Percentiles rank a stretch among this genome's conserved stretches.
These are phyloP conservation scores for Ormyrus labotus DNA, from an alignment of 2,888 invertebrate species.

Conservation along the genomic window DNA sequence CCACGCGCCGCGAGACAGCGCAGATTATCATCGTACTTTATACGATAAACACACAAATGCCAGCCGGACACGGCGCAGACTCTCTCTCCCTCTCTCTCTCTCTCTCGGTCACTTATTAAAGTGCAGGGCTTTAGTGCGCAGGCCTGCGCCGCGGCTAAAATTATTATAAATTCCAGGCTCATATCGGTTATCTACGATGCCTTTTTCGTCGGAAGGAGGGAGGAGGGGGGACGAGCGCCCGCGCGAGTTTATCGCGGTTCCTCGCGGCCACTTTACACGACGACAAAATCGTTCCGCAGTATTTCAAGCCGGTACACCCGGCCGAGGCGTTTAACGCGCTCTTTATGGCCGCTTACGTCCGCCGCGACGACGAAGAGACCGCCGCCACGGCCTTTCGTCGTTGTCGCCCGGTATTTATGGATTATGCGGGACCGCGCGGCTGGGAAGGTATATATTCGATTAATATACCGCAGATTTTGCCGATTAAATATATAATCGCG, in stretches of 20 bases:
- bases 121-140: conserved; percentile 26
- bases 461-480: too few relatives aligned
- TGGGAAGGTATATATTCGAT: too few relatives aligned
- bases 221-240: background rate
- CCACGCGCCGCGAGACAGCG: conserved; percentile 42
- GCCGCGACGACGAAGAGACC: background rate
- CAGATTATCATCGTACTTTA: conserved; percentile 56
- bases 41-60: conserved; percentile 51
- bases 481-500: too few relatives aligned
- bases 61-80: conserved; percentile 7
- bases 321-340: conserved; percentile 18
- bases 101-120: conserved; percentile 45
- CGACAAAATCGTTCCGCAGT: conserved; percentile 44
- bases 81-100: background rate
- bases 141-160: conserved; percentile 18
- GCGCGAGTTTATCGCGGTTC: conserved; percentile 7
- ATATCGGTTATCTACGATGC: conserved; percentile 50
- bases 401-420: background rate
- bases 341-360: background rate
- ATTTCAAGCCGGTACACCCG: conserved; percentile 23
- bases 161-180: conserved; percentile 53
- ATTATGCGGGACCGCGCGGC: too few relatives aligned
- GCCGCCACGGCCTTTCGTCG: background rate
- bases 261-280: conserved; percentile 35
- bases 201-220: conserved; percentile 18